Evolutionary conservation across 2,113 vertebrate genomes (phyloP).

Genomic region (Urocynchramus pylzowi): DNA sequence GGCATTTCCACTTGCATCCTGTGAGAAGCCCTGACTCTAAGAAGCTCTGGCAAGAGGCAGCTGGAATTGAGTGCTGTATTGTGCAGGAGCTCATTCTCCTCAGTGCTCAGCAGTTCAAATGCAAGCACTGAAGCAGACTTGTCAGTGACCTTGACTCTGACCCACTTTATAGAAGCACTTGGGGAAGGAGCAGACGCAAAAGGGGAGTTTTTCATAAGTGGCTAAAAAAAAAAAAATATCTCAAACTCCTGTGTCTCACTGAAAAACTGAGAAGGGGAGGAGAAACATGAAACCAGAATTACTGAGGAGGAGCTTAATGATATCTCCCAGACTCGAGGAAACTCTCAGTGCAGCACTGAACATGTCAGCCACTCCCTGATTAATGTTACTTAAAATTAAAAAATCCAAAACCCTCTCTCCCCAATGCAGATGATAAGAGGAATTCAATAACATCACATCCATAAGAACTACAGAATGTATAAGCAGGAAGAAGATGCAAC

Average conservation of each 20-base stretch:
- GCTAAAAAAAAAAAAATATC: not conserved
- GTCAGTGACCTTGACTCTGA: constrained; percentile 14
- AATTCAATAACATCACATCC: not conserved
- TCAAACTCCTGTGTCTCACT: not conserved
- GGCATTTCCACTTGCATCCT: constrained; percentile 1
- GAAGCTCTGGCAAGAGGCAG: not conserved
- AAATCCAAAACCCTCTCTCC: not conserved
- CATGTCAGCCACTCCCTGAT: not conserved
- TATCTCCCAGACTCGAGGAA: not conserved
- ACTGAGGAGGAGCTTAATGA: not conserved
- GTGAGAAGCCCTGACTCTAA: not conserved
- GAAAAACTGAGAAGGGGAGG: not conserved
- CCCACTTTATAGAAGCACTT: not conserved
- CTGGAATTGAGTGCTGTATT: not conserved
- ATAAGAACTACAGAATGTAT: not conserved
- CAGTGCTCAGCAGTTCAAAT: constrained; percentile 4
- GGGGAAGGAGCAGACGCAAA: not conserved
- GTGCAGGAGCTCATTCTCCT: not conserved
- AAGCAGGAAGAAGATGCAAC: not conserved
- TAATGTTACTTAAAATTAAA: not conserved
- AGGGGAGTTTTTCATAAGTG: not conserved
- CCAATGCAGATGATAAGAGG: not conserved
- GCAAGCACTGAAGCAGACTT: constrained; percentile 12
- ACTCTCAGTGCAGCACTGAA: not conserved
- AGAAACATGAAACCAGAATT: not conserved